Base-by-base conservation (phyloP, 2,113 vertebrate genomes). In the Sardina pilchardus region DNA sequence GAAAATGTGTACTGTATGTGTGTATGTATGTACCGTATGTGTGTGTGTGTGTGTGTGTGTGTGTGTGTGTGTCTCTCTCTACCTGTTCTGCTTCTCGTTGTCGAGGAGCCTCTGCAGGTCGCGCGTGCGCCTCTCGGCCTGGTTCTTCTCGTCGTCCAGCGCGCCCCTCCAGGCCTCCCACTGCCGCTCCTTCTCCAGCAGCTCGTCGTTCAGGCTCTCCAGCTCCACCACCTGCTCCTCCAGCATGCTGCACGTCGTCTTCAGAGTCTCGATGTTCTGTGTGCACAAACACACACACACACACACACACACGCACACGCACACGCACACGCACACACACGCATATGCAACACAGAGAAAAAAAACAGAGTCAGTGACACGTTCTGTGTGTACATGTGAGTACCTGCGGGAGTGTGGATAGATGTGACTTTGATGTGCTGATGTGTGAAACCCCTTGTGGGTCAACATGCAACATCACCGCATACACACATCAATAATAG, bases 201-300 rank as follows among this genome's bases (percentile, higher is more conserved):
- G 94, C 92, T 99, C 98, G 0, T 99, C 98, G 0, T 99, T 99
- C 86, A 99, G 93, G 50, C 97, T 97, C 94, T 99, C 98, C 93
- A 99, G 93, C 89, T 99, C 98, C 95, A 99, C 97, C 91, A 99
- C 98, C 95, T 99, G 98, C 91, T 99, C 98, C 90, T 99, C 98
- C 93, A 99, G 93, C 98, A 99, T 99, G 16, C 98, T 99, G 93
- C 98, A 99, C 0, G 98, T 99, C 84, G 98, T 99, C 95, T 99
- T 99, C 94, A 99, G 95, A 26, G 98, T 99, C 95, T 99, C 98
- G 91, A 99, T 98, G 88, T 98, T 99, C 98, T 99, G n/a, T n/a
- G n/a, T n/a, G 94, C 90, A 63, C 19, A 24, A 24, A 63, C 59
- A 95, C 56, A 44, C 21, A 63, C 59, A 26, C 59, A 63, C 59